A percentile compares a stretch with the other conserved stretches of the same genome.
Conservation (phyloP, 1,140 invertebrate species). For the Saccostrea cuccullata region DNA sequence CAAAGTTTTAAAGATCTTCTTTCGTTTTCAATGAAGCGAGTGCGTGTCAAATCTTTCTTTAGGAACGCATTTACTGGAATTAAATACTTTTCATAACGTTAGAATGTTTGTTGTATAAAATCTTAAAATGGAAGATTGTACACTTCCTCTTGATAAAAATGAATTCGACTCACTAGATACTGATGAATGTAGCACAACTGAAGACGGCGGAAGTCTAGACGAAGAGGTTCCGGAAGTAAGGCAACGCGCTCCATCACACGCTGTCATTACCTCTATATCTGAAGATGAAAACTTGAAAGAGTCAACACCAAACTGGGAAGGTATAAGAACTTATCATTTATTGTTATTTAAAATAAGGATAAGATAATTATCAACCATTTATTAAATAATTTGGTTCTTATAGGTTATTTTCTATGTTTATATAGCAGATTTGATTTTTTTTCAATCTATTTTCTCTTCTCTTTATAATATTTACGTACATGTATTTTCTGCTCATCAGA, state of each 20-base stretch:
- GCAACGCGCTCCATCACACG: background rate
- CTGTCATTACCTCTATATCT: background rate
- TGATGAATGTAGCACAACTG: background rate
- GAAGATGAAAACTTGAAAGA: constrained; percentile 3
- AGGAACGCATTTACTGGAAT: background rate
- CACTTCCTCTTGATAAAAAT: background rate
- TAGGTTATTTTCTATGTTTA: too few species aligned
- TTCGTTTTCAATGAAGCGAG: constrained; percentile 5
- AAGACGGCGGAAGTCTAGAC: background rate
- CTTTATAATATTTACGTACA: too few species aligned
- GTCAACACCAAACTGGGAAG: background rate
- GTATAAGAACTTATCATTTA: background rate
- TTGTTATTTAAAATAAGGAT: background rate
- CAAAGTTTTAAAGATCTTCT: background rate
- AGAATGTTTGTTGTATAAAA: background rate
- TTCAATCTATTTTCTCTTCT: too few species aligned
- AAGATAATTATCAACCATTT: too few species aligned
- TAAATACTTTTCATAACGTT: background rate
- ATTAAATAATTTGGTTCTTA: too few species aligned
- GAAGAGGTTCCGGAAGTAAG: constrained; percentile 10
- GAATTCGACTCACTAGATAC: background rate
- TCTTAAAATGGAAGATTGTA: background rate
- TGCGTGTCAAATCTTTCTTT: background rate
- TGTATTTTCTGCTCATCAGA: too few species aligned
- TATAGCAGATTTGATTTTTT: too few species aligned